Evolutionary conservation across 2,888 invertebrate species (phyloP), one percentile per base, ranked within the genome.

Genomic region (Brachypalpus laphriformis): DNA sequence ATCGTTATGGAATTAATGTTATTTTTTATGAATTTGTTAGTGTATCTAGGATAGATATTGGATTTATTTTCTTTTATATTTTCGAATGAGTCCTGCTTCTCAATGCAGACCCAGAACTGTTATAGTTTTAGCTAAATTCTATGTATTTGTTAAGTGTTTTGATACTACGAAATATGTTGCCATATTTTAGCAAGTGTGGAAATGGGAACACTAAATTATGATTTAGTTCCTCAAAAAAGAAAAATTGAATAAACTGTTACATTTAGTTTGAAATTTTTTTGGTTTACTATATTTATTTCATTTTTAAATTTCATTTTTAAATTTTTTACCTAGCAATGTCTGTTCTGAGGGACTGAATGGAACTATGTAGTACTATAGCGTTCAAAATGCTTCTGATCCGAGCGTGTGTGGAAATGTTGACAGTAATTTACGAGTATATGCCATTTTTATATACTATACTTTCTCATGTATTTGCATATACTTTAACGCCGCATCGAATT

Each of bases 81-180:
- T 49, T 66, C 63, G 45, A 71, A 66, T 31, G 57, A 59, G 20
- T 42, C 20, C 56, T 56, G 34, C 40, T 66, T 65, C 49, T 72
- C 57, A 71, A 18, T 22, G 47, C 49, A 47, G 51, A 57, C 65
- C 34, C 1, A n/a, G 20, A 57, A 72, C 54, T 78, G 71, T 78
- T 82, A 45, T 68, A 82, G 31, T 72, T 37, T 68, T 82, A 82
- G 77, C 66, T 72, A 82, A 82, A 78, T 72, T 72, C 54, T 47
- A 77, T 71, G 20, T 59, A 40, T 66, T 45, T 56, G n/a, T 74
- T 74, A 65, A 63, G 65, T 45, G 11, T 74, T 63, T 74, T 65
- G 49, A 63, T 74, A 42, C 22, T 56, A 59, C 3, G 16, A 34
- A 3, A n/a, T 56, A 57, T 34, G 34, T 70, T 70, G 70, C 70